phyloP scores from a whole-genome alignment of 2,888 invertebrate genomes.

The Perizoma flavofasciatum region DNA sequence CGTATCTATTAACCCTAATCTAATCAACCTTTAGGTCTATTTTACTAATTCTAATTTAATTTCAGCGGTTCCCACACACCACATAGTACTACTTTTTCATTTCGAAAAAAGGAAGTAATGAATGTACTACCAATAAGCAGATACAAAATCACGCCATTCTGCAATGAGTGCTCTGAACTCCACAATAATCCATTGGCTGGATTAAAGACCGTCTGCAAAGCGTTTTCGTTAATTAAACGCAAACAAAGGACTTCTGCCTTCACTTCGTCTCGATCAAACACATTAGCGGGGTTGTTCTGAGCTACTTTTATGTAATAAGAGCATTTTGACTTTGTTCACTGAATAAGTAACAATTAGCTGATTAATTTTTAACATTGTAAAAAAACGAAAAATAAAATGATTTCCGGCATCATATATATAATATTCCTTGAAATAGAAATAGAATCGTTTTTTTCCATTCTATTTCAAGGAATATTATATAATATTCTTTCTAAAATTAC shows the following conservation, averaged over 20 bases:
- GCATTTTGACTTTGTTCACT: conserved; percentile 3
- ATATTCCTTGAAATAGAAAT: too few species aligned
- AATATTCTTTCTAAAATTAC: too few species aligned
- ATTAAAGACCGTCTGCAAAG: conserved; percentile 58
- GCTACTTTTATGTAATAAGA: conserved; percentile 18
- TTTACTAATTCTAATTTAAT: too few species aligned
- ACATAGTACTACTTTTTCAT: neutral
- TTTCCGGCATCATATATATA: too few species aligned
- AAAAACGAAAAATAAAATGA: too few species aligned
- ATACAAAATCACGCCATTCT: conserved; percentile 19
- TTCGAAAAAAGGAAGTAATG: too few species aligned
- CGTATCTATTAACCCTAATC: too few species aligned
- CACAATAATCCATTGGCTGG: conserved; percentile 58
- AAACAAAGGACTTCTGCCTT: conserved; percentile 66
- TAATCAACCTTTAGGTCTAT: too few species aligned
- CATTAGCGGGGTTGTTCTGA: conserved; percentile 50
- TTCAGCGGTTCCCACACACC: neutral
- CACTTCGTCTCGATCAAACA: conserved; percentile 69
- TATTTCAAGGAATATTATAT: too few species aligned
- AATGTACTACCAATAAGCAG: neutral
- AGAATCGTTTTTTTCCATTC: too few species aligned
- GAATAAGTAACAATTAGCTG: neutral
- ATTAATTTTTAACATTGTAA: too few species aligned
- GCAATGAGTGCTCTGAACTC: conserved; percentile 48
- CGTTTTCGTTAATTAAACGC: conserved; percentile 73